These are phyloP conservation scores for Dendrophyllia cribrosa DNA, from an alignment of 64 coral and sea anemone species.

Conservation along the genomic window DNA sequence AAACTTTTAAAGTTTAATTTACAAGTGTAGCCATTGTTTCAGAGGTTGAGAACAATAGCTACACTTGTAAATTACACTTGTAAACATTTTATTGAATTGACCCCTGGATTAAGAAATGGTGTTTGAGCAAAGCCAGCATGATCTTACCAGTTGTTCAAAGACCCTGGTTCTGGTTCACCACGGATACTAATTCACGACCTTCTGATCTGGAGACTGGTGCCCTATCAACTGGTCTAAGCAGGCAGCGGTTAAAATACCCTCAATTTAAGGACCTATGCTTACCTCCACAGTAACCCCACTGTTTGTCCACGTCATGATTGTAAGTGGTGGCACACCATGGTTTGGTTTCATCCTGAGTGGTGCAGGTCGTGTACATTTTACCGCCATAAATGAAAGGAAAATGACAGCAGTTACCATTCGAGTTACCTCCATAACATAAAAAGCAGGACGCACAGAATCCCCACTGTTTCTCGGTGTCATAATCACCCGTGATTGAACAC, in stretches of 20 bases:
- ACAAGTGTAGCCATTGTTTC: too few relatives aligned
- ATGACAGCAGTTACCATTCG: slow-evolving; percentile 59
- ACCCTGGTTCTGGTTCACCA: too few relatives aligned
- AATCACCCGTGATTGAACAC: slow-evolving; percentile 49
- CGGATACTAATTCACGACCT: too few relatives aligned
- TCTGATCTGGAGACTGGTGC: background rate
- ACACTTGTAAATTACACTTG: too few relatives aligned
- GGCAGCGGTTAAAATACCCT: background rate
- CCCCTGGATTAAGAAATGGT: too few relatives aligned
- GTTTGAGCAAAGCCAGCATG: too few relatives aligned
- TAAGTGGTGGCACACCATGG: slow-evolving; percentile 58
- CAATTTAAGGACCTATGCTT: background rate
- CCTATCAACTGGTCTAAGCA: background rate
- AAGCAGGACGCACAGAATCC: slow-evolving; percentile 62
- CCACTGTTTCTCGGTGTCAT: slow-evolving; percentile 66
- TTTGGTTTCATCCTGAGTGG: slow-evolving; percentile 16
- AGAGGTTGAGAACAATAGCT: too few relatives aligned
- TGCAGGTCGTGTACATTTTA: slow-evolving; percentile 56
- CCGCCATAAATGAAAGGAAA: slow-evolving; percentile 33
- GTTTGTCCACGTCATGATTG: slow-evolving; percentile 26
- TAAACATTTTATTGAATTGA: too few relatives aligned
- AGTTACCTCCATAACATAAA: slow-evolving; percentile 23
- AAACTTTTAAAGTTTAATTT: too few relatives aligned
- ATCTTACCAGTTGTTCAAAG: too few relatives aligned
- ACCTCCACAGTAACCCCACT: slow-evolving; percentile 61